Percentiles rank a stretch among this genome's conserved stretches.
phyloP scores from a whole-genome alignment of 2,888 invertebrate species.

The Dicranocentrus wangi region DNA sequence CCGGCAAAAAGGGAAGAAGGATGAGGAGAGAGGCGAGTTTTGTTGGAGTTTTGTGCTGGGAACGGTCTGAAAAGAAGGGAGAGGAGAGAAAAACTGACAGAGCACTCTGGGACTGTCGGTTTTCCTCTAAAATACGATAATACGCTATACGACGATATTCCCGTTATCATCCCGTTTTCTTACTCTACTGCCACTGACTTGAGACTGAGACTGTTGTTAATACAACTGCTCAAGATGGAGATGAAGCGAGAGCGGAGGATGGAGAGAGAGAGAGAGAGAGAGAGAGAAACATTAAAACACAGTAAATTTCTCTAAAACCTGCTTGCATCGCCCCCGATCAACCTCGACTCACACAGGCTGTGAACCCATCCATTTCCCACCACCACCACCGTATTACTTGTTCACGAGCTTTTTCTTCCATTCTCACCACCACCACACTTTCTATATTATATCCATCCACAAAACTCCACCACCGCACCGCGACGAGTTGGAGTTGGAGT shows the following conservation, averaged over 20 bases:
- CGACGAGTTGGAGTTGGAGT: no score
- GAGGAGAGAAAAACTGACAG: conserved; percentile 27
- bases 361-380: conserved; percentile 5
- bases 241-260: no score
- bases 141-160: conserved; percentile 29
- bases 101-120: conserved; percentile 39
- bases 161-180: conserved; percentile 16
- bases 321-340: conserved; percentile 30
- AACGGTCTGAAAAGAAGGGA: conserved; percentile 23
- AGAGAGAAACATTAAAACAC: conserved; percentile 16
- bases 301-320: no score
- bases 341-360: conserved; percentile 1
- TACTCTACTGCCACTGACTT: neutral
- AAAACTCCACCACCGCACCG: no score
- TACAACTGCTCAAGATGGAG: neutral
- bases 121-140: conserved; percentile 43
- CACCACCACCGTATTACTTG: neutral
- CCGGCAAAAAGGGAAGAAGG: no score
- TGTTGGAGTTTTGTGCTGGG: conserved; percentile 5
- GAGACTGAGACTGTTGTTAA: neutral
- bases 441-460: no score
- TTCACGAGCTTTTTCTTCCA: neutral
- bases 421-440: no score
- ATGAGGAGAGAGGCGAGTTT: neutral
- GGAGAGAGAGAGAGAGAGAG: conserved; percentile 12